Conservation (phyloP, 1,140 invertebrate species). For the Diorhabda carinulata region DNA sequence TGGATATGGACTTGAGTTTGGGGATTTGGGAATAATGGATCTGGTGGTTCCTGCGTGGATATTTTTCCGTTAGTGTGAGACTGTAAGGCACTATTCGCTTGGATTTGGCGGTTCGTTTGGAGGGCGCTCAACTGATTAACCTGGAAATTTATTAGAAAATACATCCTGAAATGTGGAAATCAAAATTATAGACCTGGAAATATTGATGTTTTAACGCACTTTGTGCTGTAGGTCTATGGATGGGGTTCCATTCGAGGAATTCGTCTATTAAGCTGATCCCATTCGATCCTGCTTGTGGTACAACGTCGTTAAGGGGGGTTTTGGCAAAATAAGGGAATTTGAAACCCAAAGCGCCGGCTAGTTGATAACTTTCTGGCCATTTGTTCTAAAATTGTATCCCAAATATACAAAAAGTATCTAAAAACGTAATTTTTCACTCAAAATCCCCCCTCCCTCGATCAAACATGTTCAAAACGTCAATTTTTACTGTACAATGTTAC, state of each 20-base stretch:
- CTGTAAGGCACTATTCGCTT: slow-evolving; percentile 15
- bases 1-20: slow-evolving; percentile 22
- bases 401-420: background rate
- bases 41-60: background rate
- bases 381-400: slow-evolving; percentile 60
- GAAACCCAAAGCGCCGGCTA: slow-evolving; percentile 94
- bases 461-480: no score
- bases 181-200: slow-evolving; percentile 62
- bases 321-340: slow-evolving; percentile 86
- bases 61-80: slow-evolving; percentile 11
- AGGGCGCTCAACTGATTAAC: slow-evolving; percentile 38
- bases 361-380: slow-evolving; percentile 92
- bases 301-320: slow-evolving; percentile 74
- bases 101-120: slow-evolving; percentile 16
- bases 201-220: slow-evolving; percentile 79
- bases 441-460: no score
- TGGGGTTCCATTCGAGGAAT: slow-evolving; percentile 89
- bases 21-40: background rate
- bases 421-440: background rate
- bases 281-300: slow-evolving; percentile 80
- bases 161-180: no score
- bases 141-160: slow-evolving; percentile 25
- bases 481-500: no score
- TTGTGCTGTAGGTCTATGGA: slow-evolving; percentile 85
- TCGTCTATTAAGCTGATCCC: slow-evolving; percentile 83